Conservation (phyloP, 2,888 invertebrate species). For the Daptonema setosum region DNA sequence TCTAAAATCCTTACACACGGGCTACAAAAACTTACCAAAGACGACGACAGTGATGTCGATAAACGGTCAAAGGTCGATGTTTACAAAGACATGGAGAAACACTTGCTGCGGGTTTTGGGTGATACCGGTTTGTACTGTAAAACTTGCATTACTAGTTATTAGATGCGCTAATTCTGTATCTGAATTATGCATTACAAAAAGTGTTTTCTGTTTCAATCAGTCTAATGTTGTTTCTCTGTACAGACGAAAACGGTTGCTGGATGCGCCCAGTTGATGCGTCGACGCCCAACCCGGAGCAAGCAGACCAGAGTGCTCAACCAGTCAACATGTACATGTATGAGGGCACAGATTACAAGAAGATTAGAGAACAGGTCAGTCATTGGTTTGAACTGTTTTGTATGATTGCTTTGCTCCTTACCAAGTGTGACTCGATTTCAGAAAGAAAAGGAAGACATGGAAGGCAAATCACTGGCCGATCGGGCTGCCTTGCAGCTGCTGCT, state of each 20-base stretch:
- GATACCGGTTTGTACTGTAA: no score
- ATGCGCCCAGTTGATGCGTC: constrained; percentile 1
- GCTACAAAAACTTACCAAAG: constrained; percentile 3
- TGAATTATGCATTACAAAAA: constrained; percentile 3
- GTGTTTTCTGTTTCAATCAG: no score
- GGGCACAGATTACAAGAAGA: constrained; percentile 27
- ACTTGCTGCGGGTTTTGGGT: not conserved
- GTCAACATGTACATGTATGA: constrained; percentile 22
- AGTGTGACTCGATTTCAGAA: no score
- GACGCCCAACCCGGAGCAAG: not conserved
- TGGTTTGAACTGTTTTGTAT: not conserved
- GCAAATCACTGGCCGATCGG: no score
- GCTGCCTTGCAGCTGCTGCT: constrained; percentile 10
- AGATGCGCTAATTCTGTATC: no score
- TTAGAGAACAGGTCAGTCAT: not conserved
- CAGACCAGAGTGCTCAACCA: not conserved
- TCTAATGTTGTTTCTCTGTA: no score
- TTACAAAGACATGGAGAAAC: not conserved
- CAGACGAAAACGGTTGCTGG: constrained; percentile 9
- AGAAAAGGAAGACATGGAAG: no score
- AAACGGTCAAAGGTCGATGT: not conserved
- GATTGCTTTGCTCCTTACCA: not conserved
- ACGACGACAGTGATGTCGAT: constrained; percentile 6
- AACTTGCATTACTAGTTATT: no score
- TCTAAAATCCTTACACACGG: constrained; percentile 8